A percentile compares a stretch with the other conserved stretches of the same genome.
Evolutionary conservation across 2,113 vertebrate genomes (phyloP).

Genomic region (Colius striatus): DNA sequence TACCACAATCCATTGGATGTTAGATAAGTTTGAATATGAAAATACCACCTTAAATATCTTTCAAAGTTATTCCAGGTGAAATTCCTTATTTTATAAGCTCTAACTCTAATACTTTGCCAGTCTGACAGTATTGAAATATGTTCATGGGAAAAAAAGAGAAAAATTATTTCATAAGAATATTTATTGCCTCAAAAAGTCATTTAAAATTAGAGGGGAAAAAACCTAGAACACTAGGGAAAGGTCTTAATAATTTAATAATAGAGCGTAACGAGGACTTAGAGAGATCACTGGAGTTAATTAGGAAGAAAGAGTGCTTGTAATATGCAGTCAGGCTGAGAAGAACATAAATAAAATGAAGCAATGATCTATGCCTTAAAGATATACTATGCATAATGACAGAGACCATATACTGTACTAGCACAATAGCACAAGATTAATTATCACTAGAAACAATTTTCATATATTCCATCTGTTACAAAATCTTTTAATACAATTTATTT

Average conservation of each 20-base stretch:
- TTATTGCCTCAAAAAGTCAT: neutral
- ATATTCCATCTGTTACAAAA: neutral
- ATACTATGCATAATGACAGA: neutral
- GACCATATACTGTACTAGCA: neutral
- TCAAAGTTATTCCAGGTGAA: neutral
- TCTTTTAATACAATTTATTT: neutral
- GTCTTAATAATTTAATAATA: conserved; percentile 52
- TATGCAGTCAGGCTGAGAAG: neutral
- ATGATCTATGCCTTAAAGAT: neutral
- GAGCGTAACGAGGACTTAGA: conserved; percentile 28
- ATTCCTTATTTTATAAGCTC: neutral
- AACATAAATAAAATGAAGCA: conserved; percentile 44
- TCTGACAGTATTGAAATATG: neutral
- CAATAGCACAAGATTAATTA: neutral
- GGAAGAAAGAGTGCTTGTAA: conserved; percentile 27
- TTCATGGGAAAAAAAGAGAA: neutral
- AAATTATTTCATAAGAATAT: neutral
- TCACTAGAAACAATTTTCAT: neutral
- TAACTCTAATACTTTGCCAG: neutral
- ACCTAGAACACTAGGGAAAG: neutral
- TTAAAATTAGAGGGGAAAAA: conserved; percentile 1
- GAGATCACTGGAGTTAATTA: conserved; percentile 50
- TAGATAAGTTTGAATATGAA: neutral
- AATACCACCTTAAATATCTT: neutral
- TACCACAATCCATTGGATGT: neutral